Conservation (phyloP, 2,113 vertebrate genomes). For the Catharus bicknelli region DNA sequence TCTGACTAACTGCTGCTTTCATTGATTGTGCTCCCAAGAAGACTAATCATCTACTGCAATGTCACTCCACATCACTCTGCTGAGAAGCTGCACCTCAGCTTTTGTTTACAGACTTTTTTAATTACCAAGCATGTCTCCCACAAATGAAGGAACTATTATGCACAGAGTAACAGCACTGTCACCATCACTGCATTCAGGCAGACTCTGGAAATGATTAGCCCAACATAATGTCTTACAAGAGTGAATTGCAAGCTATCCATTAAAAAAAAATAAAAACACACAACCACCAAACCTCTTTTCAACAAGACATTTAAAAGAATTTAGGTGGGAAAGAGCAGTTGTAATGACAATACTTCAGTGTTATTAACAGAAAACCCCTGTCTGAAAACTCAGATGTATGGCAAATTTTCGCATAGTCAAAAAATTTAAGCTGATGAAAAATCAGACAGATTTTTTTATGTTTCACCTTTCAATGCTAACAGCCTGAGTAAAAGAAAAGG, state of each 20-base stretch:
- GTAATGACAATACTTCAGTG: not conserved
- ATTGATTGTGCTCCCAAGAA: slow-evolving; percentile 24
- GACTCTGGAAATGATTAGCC: not conserved
- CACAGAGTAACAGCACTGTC: not conserved
- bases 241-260: not conserved
- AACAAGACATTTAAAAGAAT: not conserved
- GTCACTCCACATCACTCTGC: not conserved
- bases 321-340: not conserved
- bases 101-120: slow-evolving; percentile 37
- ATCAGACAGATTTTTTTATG: not conserved
- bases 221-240: not conserved
- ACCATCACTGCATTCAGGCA: not conserved
- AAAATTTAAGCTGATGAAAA: not conserved
- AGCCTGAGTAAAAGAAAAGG: accelerated
- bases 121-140: not conserved
- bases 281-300: not conserved
- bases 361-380: not conserved
- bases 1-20: slow-evolving; percentile 13
- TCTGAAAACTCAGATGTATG: not conserved
- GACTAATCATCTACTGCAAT: not conserved
- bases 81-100: slow-evolving; percentile 14
- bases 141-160: not conserved
- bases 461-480: not conserved
- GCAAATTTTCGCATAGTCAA: not conserved
- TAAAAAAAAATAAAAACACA: too few relatives aligned